Conservation (phyloP, 2,113 vertebrate genomes). For the Ceuthmochares aereus region DNA sequence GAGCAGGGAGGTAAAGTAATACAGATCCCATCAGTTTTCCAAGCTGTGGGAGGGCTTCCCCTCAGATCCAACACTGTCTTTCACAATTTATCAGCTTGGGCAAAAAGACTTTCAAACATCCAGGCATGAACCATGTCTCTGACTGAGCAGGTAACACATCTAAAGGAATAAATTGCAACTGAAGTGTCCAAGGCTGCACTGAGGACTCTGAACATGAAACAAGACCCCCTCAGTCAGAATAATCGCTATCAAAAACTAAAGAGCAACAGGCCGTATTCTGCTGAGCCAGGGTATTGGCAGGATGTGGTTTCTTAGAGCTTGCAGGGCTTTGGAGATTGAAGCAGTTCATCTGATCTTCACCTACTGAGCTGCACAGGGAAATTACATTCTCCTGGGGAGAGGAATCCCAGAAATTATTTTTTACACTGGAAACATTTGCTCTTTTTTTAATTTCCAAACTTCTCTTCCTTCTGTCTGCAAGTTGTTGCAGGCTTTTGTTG, state of each 20-base stretch:
- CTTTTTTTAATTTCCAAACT: not conserved
- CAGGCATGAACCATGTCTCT: not conserved
- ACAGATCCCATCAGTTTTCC: not conserved
- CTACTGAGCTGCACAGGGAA: not conserved
- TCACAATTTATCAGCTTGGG: not conserved
- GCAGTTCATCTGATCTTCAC: conserved; percentile 55
- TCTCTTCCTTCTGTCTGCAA: not conserved
- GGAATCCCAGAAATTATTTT: not conserved
- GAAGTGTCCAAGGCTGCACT: not conserved
- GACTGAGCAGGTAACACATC: not conserved
- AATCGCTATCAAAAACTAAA: conserved; percentile 78
- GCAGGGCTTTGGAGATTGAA: conserved; percentile 38
- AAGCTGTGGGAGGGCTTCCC: not conserved
- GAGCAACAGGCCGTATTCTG: conserved; percentile 4
- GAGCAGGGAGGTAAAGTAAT: not conserved
- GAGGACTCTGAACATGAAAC: accelerated
- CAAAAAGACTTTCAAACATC: not conserved
- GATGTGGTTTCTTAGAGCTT: not conserved
- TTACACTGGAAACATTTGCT: not conserved
- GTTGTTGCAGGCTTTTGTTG: not conserved
- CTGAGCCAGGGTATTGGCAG: not conserved
- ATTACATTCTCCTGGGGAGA: conserved; percentile 29
- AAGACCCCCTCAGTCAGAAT: conserved; percentile 47
- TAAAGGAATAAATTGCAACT: not conserved
- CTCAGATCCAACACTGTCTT: accelerated